Percentiles rank a stretch among this genome's conserved stretches.
Conservation (phyloP, 2,888 invertebrate species). For the Myathropa florea region DNA sequence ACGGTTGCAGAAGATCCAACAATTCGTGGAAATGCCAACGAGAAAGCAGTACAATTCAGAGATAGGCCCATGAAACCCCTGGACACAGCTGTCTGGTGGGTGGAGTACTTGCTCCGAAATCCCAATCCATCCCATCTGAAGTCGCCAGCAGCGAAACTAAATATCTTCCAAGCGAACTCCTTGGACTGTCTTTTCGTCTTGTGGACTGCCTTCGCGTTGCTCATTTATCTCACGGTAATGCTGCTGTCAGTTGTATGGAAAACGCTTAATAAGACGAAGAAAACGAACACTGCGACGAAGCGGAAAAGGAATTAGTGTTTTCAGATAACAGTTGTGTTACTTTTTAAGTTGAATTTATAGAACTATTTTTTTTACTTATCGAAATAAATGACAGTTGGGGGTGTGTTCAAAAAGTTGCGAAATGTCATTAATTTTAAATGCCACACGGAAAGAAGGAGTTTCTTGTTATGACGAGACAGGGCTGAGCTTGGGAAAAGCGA, state of each 20-base stretch:
- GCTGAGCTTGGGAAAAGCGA: too few species aligned
- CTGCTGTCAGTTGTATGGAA: conserved; percentile 9
- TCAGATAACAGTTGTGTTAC: background rate
- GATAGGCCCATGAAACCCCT: conserved; percentile 82
- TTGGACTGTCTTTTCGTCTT: conserved; percentile 76
- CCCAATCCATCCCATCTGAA: conserved; percentile 81
- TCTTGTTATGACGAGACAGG: too few species aligned
- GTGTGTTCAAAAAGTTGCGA: background rate
- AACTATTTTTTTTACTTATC: background rate
- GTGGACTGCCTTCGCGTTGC: background rate
- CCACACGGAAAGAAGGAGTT: too few species aligned
- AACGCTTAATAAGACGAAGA: background rate
- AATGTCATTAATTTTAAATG: too few species aligned
- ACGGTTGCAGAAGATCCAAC: conserved; percentile 61
- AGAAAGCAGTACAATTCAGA: conserved; percentile 79
- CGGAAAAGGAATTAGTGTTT: background rate
- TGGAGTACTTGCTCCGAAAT: conserved; percentile 83
- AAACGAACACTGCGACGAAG: background rate
- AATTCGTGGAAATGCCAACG: conserved; percentile 74
- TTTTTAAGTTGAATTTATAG: background rate
- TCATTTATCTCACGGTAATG: background rate
- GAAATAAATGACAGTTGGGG: background rate
- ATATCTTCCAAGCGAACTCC: conserved; percentile 80
- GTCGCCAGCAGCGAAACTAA: conserved; percentile 80
- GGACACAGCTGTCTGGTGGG: conserved; percentile 84